Percentiles rank a stretch among this genome's conserved stretches.
Evolutionary conservation across 2,888 invertebrate species (phyloP).

Genomic region (Smittia sp.): DNA sequence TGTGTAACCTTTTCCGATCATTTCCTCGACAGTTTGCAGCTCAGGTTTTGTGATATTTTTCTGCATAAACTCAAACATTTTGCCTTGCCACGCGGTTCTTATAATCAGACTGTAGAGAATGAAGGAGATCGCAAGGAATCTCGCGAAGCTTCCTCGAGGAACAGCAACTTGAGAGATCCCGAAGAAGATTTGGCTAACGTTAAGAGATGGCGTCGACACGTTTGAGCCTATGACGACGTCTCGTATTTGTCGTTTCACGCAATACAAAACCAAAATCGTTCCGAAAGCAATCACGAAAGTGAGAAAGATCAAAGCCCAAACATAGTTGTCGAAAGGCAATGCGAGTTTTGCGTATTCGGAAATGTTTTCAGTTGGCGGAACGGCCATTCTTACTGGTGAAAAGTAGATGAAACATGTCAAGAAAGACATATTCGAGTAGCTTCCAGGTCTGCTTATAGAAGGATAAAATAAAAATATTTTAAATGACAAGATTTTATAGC

Average conservation of each 20-base stretch:
- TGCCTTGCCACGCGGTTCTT: slow-evolving; percentile 20
- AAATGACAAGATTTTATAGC: too few relatives aligned
- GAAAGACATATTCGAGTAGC: too few relatives aligned
- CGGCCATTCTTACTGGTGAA: neutral
- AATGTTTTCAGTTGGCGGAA: neutral
- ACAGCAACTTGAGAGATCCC: neutral
- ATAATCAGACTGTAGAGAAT: neutral
- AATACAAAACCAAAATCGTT: neutral
- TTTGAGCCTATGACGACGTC: neutral
- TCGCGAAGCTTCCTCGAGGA: slow-evolving; percentile 4
- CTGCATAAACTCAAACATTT: neutral
- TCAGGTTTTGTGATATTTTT: neutral
- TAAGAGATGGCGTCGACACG: neutral
- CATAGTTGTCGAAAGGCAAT: neutral
- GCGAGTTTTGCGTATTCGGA: neutral
- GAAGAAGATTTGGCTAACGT: neutral
- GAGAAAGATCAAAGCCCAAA: neutral
- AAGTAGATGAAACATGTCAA: too few relatives aligned
- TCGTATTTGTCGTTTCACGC: neutral
- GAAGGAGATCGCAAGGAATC: neutral
- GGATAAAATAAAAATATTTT: too few relatives aligned
- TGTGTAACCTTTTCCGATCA: neutral
- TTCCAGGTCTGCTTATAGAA: too few relatives aligned
- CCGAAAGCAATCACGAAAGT: neutral
- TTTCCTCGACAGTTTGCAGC: neutral